Evolutionary conservation across 2,888 invertebrate genomes (phyloP).

Genomic region (Monochamus alternatus): DNA sequence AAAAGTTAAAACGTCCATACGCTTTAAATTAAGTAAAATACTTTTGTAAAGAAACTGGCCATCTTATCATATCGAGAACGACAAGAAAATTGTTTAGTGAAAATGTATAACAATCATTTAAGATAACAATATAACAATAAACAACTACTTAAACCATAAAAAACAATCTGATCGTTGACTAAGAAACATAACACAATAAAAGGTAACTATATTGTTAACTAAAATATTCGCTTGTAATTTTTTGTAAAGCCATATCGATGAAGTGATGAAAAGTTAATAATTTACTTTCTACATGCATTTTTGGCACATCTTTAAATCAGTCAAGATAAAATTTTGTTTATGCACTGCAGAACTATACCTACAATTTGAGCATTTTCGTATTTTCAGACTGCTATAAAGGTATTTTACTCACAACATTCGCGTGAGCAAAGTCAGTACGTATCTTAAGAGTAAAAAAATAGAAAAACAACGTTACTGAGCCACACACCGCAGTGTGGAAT

Average conservation of each 20-base stretch:
- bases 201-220: slow-evolving; percentile 39
- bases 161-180: slow-evolving; percentile 61
- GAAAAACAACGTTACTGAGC: too few species aligned
- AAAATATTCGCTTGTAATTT: slow-evolving; percentile 45
- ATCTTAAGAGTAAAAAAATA: too few species aligned
- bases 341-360: too few species aligned
- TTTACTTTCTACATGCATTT: not conserved
- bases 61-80: slow-evolving; percentile 51
- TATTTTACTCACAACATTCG: too few species aligned
- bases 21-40: slow-evolving; percentile 54
- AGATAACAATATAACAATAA: slow-evolving; percentile 64
- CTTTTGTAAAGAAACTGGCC: slow-evolving; percentile 59
- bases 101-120: slow-evolving; percentile 56
- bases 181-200: slow-evolving; percentile 47
- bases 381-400: too few species aligned
- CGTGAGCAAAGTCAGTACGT: too few species aligned
- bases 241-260: slow-evolving; percentile 21
- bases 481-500: too few species aligned
- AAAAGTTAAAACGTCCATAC: slow-evolving; percentile 38
- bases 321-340: too few species aligned
- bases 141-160: slow-evolving; percentile 64
- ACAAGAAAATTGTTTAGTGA: slow-evolving; percentile 48
- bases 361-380: too few species aligned
- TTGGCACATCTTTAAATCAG: not conserved
- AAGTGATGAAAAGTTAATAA: not conserved